Conservation (phyloP, 1,140 invertebrate genomes). For the Drosophila ogumai region DNA sequence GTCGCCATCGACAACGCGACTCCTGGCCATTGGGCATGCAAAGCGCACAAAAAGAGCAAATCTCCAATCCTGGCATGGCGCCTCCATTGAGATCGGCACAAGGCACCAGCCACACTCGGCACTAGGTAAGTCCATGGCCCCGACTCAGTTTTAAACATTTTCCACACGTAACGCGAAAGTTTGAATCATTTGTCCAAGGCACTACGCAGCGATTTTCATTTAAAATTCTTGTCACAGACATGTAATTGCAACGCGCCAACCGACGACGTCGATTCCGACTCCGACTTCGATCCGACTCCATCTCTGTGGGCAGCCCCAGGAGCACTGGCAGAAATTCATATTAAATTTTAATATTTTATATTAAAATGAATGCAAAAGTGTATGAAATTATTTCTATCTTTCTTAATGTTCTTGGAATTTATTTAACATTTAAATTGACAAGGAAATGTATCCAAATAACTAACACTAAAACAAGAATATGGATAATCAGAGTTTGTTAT, state of each 20-base stretch:
- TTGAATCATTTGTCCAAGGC: slow-evolving; percentile 81
- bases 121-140: slow-evolving; percentile 11
- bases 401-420: too few species aligned
- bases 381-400: background rate
- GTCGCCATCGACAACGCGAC: slow-evolving; percentile 52
- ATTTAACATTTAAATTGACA: too few species aligned
- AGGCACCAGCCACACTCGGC: background rate
- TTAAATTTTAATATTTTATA: background rate
- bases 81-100: slow-evolving; percentile 55
- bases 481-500: background rate
- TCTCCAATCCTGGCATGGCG: slow-evolving; percentile 56
- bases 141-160: slow-evolving; percentile 75
- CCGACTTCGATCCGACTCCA: slow-evolving; percentile 44
- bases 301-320: slow-evolving; percentile 2
- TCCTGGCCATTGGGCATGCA: slow-evolving; percentile 69
- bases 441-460: background rate
- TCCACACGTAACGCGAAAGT: slow-evolving; percentile 82
- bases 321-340: slow-evolving; percentile 2
- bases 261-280: slow-evolving; percentile 40
- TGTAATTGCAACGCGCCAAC: slow-evolving; percentile 70
- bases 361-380: background rate
- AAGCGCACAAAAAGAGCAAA: slow-evolving; percentile 56
- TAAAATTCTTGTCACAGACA: slow-evolving; percentile 84
- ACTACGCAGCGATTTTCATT: slow-evolving; percentile 73
- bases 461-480: background rate